Percentiles rank a stretch among this genome's conserved stretches.
phyloP scores from a whole-genome alignment of 2,888 invertebrate species.

The Ichneumoninae sp. region DNA sequence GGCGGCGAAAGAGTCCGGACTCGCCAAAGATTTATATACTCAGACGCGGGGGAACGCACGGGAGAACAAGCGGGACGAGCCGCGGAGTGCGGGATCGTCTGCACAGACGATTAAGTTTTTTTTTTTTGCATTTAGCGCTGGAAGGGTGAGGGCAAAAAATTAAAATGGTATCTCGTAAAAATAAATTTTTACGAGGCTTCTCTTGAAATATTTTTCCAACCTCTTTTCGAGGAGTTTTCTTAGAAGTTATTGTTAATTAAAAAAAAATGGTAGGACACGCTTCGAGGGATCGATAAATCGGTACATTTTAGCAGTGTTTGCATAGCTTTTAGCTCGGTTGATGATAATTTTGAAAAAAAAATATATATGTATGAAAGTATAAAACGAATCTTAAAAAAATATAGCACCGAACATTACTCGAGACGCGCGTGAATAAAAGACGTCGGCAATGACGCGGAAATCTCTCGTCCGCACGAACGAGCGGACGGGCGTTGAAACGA shows the following conservation, averaged over 20 bases:
- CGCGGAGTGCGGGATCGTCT: background rate
- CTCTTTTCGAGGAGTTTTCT: background rate
- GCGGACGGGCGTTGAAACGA: slow-evolving; percentile 33
- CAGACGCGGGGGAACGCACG: background rate
- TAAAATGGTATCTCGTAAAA: background rate
- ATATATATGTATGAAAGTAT: background rate
- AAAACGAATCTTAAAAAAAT: background rate
- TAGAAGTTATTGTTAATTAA: background rate
- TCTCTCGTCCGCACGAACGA: slow-evolving; percentile 35
- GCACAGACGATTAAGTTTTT: background rate
- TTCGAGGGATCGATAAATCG: background rate
- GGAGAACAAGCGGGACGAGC: background rate
- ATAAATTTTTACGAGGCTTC: background rate
- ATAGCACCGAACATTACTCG: background rate
- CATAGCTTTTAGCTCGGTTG: background rate
- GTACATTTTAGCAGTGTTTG: background rate
- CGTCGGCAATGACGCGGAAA: slow-evolving; percentile 49
- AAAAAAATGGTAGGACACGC: background rate
- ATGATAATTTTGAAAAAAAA: background rate
- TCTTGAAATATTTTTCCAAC: background rate
- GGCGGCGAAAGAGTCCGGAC: slow-evolving; percentile 47
- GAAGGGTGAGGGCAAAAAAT: background rate
- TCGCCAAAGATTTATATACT: slow-evolving; percentile 47
- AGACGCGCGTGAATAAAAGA: slow-evolving; percentile 11
- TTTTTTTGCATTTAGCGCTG: background rate